Base-by-base conservation (phyloP, 2,888 invertebrate species). In the Catocala fraxini region DNA sequence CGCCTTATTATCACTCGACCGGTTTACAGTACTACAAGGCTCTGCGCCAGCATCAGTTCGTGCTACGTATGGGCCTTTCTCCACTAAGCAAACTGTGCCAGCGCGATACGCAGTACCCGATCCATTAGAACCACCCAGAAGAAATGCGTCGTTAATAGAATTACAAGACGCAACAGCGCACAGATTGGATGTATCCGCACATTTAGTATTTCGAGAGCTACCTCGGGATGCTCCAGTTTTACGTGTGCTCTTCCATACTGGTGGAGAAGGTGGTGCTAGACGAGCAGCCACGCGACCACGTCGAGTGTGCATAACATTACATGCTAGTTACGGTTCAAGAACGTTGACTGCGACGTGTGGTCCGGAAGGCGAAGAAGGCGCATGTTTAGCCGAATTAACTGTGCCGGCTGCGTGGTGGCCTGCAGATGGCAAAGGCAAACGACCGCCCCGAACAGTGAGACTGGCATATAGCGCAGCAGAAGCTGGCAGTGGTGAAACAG, bases 361-460 rank as follows among this genome's bases (percentile, higher is more conserved):
- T 80, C 98, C 99, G 1, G 98, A 98, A 86, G 97, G 98, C 10
- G 97, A 98, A 83, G 98, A 98, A 85, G 98, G 98, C 0, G 98
- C 98, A 0, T 99, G 99, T 85, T 95, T 99, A 57, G 98, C 98
- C 0, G 97, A 98, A 86, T 94, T 98, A 61, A 97, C 97, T 0
- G 96, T 99, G 43, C 99, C 99, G 0, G 96, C 98, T 9, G 96
- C 96, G 57, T 99, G 99, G 99, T 99, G 99, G 98, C 96, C 97
- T 0, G 96, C 95, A 43, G 95, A 96, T 73, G 95, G 95, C 9
- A 93, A 92, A 65, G 94, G 92, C 52, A 95, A 94, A 71, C 95
- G 96, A 52, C 97, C 97, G 13, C 97, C 97, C 53, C 95, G 97
- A 55, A 95, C 96, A 67, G 97, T 97, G 13, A 96, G 97, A 83